Evolutionary conservation across 2,797 vertebrate species (phyloP).

Genomic region (Anas georgica): DNA sequence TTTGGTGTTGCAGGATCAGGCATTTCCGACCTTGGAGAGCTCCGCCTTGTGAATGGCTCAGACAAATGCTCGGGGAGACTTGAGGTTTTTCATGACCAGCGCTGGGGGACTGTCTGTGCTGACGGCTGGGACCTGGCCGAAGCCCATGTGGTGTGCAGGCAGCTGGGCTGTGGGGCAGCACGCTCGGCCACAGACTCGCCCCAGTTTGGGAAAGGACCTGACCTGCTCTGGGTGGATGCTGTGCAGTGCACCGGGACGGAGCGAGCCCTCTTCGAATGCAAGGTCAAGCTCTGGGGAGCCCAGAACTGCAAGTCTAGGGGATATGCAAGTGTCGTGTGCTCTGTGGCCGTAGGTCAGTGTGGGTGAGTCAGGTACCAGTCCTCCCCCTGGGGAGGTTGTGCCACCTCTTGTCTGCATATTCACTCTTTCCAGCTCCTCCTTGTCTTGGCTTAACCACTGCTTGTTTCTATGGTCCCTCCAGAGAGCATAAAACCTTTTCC

Average conservation of each 20-base stretch:
- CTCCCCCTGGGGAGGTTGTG: neutral
- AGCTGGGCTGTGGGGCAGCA: neutral
- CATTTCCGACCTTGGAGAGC: neutral
- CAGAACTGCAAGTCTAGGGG: neutral
- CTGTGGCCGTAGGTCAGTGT: neutral
- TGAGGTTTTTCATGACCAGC: neutral
- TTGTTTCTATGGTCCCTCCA: neutral
- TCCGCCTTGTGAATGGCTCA: neutral
- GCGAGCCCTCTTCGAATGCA: slow-evolving; percentile 21
- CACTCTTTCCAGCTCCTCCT: neutral
- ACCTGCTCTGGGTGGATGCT: slow-evolving; percentile 9
- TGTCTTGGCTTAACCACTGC: neutral
- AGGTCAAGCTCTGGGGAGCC: neutral
- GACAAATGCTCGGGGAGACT: neutral
- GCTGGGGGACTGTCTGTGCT: neutral
- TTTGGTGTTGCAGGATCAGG: neutral
- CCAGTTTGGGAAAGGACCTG: neutral
- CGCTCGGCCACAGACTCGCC: rapidly evolving
- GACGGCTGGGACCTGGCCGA: neutral
- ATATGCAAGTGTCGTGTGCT: neutral
- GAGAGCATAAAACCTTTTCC: neutral
- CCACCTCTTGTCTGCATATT: neutral
- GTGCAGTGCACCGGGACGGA: slow-evolving; percentile 36
- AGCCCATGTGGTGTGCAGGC: neutral
- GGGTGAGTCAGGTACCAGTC: neutral